Percentiles rank a stretch among this genome's conserved stretches.
These are phyloP conservation scores for Oryzias javanicus DNA, from an alignment of 2,113 vertebrate genomes.

Conservation along the genomic window DNA sequence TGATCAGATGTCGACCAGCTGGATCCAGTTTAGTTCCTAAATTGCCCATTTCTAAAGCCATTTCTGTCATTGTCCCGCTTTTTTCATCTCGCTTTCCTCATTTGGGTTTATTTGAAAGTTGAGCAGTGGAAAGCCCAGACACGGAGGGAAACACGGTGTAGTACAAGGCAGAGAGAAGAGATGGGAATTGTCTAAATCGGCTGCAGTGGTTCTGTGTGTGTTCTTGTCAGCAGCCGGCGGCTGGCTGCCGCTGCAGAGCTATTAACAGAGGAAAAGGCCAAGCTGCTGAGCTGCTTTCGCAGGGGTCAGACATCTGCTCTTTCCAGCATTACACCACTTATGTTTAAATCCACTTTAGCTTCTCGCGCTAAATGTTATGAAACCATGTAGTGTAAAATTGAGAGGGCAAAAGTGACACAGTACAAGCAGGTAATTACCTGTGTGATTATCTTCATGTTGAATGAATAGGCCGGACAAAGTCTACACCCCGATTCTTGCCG, in stretches of 20 bases:
- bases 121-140: slow-evolving; percentile 25
- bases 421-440: slow-evolving; percentile 46
- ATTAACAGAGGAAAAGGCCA: slow-evolving; percentile 31
- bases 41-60: slow-evolving; percentile 26
- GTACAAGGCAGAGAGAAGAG: background rate
- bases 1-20: slow-evolving; percentile 27
- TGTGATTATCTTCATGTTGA: slow-evolving; percentile 23
- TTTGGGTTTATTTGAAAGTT: slow-evolving; percentile 38
- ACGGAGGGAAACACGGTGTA: background rate
- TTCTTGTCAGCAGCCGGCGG: slow-evolving; percentile 26
- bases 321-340: slow-evolving; percentile 9
- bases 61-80: slow-evolving; percentile 7
- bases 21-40: slow-evolving; percentile 16
- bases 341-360: slow-evolving; percentile 51
- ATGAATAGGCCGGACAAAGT: slow-evolving; percentile 26
- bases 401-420: slow-evolving; percentile 22
- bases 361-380: slow-evolving; percentile 33
- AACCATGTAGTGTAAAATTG: slow-evolving; percentile 44
- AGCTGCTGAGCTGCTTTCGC: slow-evolving; percentile 31
- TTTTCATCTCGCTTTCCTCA: slow-evolving; percentile 22
- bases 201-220: slow-evolving; percentile 35
- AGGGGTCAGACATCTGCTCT: slow-evolving; percentile 22
- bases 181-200: slow-evolving; percentile 24
- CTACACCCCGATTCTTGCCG: background rate
- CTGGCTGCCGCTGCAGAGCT: slow-evolving; percentile 31